phyloP scores from a whole-genome alignment of 2,113 vertebrate species.

The Centropus unirufus region DNA sequence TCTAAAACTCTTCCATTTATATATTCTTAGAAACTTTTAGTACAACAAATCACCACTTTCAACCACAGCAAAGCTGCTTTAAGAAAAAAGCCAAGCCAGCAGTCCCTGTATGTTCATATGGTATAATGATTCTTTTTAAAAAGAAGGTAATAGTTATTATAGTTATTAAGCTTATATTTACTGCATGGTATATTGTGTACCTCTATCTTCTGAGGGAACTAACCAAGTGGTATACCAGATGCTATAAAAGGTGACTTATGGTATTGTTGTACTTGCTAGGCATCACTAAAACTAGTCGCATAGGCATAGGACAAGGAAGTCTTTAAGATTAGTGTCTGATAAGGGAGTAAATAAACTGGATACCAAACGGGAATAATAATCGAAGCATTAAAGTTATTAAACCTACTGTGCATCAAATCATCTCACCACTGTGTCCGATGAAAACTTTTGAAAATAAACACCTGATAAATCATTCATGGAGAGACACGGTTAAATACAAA shows the following conservation, averaged over 20 bases:
- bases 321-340: constrained; percentile 61
- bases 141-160: neutral
- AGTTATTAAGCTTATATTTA: neutral
- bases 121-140: neutral
- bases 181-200: neutral
- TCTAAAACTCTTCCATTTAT: constrained; percentile 50
- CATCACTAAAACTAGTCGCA: constrained; percentile 14
- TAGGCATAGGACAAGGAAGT: constrained; percentile 14
- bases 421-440: constrained; percentile 36
- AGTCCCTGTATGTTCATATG: neutral
- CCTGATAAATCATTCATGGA: constrained; percentile 64
- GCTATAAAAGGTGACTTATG: neutral
- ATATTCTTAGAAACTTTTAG: constrained; percentile 29
- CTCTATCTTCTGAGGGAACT: neutral
- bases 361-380: constrained; percentile 39
- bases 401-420: constrained; percentile 68
- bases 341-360: constrained; percentile 57
- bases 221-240: neutral
- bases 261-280: neutral
- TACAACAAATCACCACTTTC: neutral
- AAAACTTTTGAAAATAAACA: constrained; percentile 62
- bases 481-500: constrained; percentile 59
- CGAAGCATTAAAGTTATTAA: constrained; percentile 47
- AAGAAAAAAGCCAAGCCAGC: neutral
- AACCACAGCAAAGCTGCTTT: constrained; percentile 23